phyloP scores from a whole-genome alignment of 2,888 invertebrate genomes.

The Leptinotarsa juncta region DNA sequence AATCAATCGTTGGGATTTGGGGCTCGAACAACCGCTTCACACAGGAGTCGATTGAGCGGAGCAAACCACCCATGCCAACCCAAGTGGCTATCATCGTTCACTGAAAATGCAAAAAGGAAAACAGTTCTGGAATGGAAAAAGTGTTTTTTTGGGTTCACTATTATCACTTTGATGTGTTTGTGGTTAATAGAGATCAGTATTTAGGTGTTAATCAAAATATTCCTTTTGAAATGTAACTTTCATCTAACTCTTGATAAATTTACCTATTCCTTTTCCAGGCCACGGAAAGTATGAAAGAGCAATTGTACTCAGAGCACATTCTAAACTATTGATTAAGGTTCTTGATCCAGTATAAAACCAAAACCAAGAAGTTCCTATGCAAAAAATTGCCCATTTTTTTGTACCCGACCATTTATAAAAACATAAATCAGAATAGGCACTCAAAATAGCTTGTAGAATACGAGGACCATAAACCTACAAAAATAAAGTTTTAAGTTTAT shows the following conservation, averaged over 20 bases:
- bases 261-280: slow-evolving; percentile 61
- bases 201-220: no score
- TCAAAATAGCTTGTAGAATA: slow-evolving; percentile 83
- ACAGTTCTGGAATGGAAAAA: no score
- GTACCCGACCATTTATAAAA: slow-evolving; percentile 79
- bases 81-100: no score
- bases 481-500: slow-evolving; percentile 39
- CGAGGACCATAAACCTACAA: slow-evolving; percentile 80
- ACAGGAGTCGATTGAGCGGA: no score
- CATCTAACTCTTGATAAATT: not conserved
- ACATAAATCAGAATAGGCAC: slow-evolving; percentile 80
- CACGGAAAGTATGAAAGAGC: slow-evolving; percentile 84
- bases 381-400: slow-evolving; percentile 82
- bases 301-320: slow-evolving; percentile 83
- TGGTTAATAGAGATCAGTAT: no score
- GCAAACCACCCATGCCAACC: no score
- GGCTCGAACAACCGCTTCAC: no score
- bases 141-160: no score
- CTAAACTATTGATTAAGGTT: slow-evolving; percentile 88
- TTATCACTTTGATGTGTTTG: no score
- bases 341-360: slow-evolving; percentile 91
- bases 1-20: no score
- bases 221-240: not conserved
- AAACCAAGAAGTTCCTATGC: slow-evolving; percentile 87
- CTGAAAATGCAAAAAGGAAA: no score